These are phyloP conservation scores for Thunnus albacares DNA, from an alignment of 2,797 vertebrate genomes.

Conservation along the genomic window DNA sequence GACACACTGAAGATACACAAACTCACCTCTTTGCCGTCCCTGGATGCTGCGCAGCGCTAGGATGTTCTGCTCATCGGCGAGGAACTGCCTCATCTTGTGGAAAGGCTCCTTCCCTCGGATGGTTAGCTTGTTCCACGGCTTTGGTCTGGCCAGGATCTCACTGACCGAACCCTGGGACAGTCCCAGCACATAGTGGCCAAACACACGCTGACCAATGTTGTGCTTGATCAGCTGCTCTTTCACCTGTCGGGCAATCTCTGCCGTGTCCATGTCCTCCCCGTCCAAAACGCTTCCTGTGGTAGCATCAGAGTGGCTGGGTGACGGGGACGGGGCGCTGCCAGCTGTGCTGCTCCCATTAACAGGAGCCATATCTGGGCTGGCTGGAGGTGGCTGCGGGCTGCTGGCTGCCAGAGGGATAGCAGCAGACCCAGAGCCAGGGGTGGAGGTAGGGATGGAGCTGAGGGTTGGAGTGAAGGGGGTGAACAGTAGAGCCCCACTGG, in stretches of 20 bases:
- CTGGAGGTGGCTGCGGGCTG: constrained; percentile 85
- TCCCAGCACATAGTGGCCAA: constrained; percentile 97
- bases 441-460: constrained; percentile 95
- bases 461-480: constrained; percentile 94
- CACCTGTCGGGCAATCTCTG: constrained; percentile 96
- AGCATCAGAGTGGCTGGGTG: constrained; percentile 95
- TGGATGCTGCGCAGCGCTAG: constrained; percentile 96
- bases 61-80: constrained; percentile 98
- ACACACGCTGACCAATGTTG: constrained; percentile 98
- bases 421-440: constrained; percentile 86
- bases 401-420: constrained; percentile 89
- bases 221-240: constrained; percentile 99
- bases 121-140: constrained; percentile 98
- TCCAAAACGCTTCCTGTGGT: constrained; percentile 91
- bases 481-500: constrained; percentile 94
- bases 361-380: constrained; percentile 89
- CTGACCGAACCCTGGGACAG: constrained; percentile 97
- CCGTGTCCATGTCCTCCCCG: constrained; percentile 97
- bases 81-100: constrained; percentile 99
- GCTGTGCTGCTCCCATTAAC: constrained; percentile 85
- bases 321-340: constrained; percentile 92
- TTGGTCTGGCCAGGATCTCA: constrained; percentile 96
- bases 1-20: constrained; percentile 36
- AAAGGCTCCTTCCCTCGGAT: constrained; percentile 98
- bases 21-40: constrained; percentile 95